Evolutionary conservation across 2,113 vertebrate species (phyloP), one percentile per base, ranked within the genome.

Genomic region (Labrus mixtus): DNA sequence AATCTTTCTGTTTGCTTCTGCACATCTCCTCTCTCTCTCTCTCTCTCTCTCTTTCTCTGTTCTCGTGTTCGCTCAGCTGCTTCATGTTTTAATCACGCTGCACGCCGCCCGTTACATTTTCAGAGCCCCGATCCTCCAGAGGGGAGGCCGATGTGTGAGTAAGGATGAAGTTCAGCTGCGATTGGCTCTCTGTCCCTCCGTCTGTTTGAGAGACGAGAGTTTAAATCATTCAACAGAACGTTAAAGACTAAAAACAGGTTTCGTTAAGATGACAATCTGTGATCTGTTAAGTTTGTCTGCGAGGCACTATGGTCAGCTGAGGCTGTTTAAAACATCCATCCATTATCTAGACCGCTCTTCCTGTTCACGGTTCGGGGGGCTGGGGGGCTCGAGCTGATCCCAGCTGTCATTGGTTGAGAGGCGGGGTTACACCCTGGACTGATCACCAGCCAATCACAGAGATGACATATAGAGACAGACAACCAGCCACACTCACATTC

Each of bases 1-100:
- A 65, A 69, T 81, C 70, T 41, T 6, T 55, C 39, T 39, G n/a
- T 66, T 54, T 82, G 25, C 57, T 64, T 68, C 59, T 50, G 13
- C 43, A 19, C 15, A 39, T 69, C 56, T 46, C 62, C 17, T 25
- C 3, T 25, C 25, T 3, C 25, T 68, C 50, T 12, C 29, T 11
- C 19, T 20, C n/a, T 60, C 19, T 4, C 17, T 4, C n/a, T 13
- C 22, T 62, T 37, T 50, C 29, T 15, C 64, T 1, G 16, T 29
- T 46, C 17, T 13, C 16, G 54, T 12, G 57, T 36, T 19, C 17
- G 15, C 56, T 61, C 58, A 7, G 6, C 55, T 57, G 23, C 51
- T 65, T 50, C 60, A 64, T 51, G 19, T 79, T 82, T 82, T 58
- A 87, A 83, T 72, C 37, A 64, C 80, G 33, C 41, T n/a, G 76